These are phyloP conservation scores for Gonocerus acuteangulatus DNA, from an alignment of 2,888 invertebrate genomes.

Conservation along the genomic window DNA sequence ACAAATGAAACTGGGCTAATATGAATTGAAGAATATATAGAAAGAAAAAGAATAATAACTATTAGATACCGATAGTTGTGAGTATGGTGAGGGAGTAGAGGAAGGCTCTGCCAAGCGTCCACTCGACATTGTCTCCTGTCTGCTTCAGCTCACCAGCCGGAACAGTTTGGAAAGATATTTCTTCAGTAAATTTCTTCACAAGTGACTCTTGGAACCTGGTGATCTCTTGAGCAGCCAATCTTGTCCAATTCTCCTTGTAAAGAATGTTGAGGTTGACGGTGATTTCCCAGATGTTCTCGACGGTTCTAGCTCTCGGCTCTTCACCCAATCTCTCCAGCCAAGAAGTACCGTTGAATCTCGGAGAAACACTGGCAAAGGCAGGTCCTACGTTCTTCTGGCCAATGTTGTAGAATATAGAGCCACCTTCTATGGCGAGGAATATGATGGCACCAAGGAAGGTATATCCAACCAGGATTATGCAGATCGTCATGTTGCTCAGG, in stretches of 20 bases:
- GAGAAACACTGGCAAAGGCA: constrained; percentile 19
- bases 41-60: not conserved
- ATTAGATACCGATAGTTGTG: constrained; percentile 77
- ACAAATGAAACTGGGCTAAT: no score
- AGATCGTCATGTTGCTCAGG: constrained; percentile 74
- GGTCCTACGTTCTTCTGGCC: constrained; percentile 42
- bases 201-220: constrained; percentile 75
- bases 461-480: constrained; percentile 70
- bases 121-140: constrained; percentile 50
- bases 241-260: constrained; percentile 83
- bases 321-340: constrained; percentile 42
- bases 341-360: constrained; percentile 41
- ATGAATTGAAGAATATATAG: no score
- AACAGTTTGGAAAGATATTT: constrained; percentile 51
- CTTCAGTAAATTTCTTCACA: constrained; percentile 68
- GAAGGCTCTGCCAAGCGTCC: constrained; percentile 85
- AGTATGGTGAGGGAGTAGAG: constrained; percentile 90
- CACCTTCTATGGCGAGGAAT: constrained; percentile 76
- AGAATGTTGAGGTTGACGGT: constrained; percentile 80
- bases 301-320: constrained; percentile 60
- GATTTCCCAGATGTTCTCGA: constrained; percentile 86
- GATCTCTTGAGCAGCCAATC: constrained; percentile 68
- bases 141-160: constrained; percentile 41
- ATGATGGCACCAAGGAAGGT: constrained; percentile 69
- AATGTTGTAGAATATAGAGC: constrained; percentile 53